These are phyloP conservation scores for Chaetodon auriga DNA, from an alignment of 2,113 vertebrate genomes.

Conservation along the genomic window DNA sequence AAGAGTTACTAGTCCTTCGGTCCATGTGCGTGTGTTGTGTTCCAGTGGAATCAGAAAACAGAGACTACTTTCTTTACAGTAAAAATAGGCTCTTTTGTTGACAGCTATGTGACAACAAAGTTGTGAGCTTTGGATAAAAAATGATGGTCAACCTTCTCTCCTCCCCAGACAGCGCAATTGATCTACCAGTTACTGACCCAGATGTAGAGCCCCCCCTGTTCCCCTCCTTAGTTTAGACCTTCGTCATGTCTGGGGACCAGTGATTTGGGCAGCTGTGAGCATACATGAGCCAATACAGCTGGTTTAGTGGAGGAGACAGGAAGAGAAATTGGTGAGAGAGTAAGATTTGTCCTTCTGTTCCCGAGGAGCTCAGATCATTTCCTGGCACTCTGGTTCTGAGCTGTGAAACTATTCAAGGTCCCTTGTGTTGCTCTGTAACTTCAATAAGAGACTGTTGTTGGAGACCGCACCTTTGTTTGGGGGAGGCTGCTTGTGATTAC, in stretches of 20 bases:
- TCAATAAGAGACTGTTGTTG: constrained; percentile 38
- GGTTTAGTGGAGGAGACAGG: constrained; percentile 65
- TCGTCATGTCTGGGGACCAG: constrained; percentile 75
- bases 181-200: constrained; percentile 75
- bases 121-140: constrained; percentile 20
- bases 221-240: constrained; percentile 46
- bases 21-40: constrained; percentile 11
- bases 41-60: constrained; percentile 5
- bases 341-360: constrained; percentile 67
- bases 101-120: constrained; percentile 20
- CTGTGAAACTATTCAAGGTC: constrained; percentile 49
- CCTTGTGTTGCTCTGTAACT: constrained; percentile 38
- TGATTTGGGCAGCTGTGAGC: constrained; percentile 81
- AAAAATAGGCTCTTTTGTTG: constrained; percentile 11
- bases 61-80: constrained; percentile 5
- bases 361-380: constrained; percentile 71
- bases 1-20: neutral
- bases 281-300: constrained; percentile 82
- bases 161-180: constrained; percentile 38
- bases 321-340: constrained; percentile 59
- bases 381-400: constrained; percentile 55
- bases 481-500: constrained; percentile 15
- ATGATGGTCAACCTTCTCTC: neutral
- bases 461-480: constrained; percentile 38
- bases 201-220: constrained; percentile 69